Percentiles rank a stretch among this genome's conserved stretches.
Conservation (phyloP, 2,888 invertebrate species). For the Zhuqinia jingwanae region DNA sequence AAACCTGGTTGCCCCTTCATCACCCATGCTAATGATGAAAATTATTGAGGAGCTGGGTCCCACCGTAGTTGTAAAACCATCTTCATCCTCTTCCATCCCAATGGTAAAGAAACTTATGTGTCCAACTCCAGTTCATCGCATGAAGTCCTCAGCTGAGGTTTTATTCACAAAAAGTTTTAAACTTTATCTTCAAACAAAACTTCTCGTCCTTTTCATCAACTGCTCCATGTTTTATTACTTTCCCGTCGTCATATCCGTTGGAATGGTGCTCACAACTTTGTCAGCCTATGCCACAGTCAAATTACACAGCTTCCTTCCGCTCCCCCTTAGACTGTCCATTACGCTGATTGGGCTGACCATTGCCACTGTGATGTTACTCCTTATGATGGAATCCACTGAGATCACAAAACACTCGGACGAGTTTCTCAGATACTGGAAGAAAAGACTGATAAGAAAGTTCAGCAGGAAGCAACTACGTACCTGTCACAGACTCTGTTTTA, state of each 20-base stretch:
- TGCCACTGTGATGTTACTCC: conserved; percentile 55
- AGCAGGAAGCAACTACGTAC: conserved; percentile 62
- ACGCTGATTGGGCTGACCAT: conserved; percentile 64
- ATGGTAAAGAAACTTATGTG: conserved; percentile 60
- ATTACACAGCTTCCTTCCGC: conserved; percentile 60
- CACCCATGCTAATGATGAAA: conserved; percentile 65
- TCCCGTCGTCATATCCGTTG: conserved; percentile 64
- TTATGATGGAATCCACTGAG: conserved; percentile 54
- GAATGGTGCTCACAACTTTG: conserved; percentile 60
- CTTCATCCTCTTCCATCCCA: conserved; percentile 41
- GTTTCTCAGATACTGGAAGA: conserved; percentile 61
- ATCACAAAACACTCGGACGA: conserved; percentile 61
- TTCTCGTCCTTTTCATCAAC: conserved; percentile 67
- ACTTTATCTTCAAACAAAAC: conserved; percentile 68
- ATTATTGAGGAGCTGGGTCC: conserved; percentile 61
- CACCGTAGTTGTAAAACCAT: conserved; percentile 38
- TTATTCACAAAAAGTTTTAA: conserved; percentile 64
- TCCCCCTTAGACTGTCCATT: conserved; percentile 60
- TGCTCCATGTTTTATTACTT: conserved; percentile 63
- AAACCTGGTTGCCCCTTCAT: conserved; percentile 9
- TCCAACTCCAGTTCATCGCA: conserved; percentile 42
- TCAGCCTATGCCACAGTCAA: conserved; percentile 65
- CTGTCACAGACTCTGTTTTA: conserved; percentile 58
- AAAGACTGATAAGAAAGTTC: conserved; percentile 43
- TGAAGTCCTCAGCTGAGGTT: conserved; percentile 63